A percentile compares a stretch with the other conserved stretches of the same genome.
Conservation (phyloP, 2,797 vertebrate genomes). For the Eupleurogrammus muticus region DNA sequence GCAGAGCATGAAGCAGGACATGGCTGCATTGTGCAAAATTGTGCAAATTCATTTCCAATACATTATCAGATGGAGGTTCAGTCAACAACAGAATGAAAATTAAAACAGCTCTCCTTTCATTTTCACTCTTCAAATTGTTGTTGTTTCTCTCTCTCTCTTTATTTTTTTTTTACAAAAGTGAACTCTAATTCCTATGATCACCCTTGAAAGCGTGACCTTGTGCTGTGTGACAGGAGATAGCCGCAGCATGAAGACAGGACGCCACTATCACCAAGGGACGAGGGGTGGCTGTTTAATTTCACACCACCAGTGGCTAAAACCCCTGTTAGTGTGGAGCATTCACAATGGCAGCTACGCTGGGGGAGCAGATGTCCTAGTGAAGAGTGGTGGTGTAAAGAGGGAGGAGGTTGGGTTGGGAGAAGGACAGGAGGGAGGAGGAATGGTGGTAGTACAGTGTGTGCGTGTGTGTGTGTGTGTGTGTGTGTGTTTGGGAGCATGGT, state of each 20-base stretch:
- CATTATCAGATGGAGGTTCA: slow-evolving; percentile 39
- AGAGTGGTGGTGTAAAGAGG: slow-evolving; percentile 70
- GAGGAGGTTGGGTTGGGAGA: slow-evolving; percentile 61
- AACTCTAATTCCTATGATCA: slow-evolving; percentile 81
- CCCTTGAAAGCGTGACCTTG: slow-evolving; percentile 81
- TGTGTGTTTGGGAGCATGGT: slow-evolving; percentile 5
- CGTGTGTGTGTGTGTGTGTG: slow-evolving; percentile 21
- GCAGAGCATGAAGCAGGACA: slow-evolving; percentile 31
- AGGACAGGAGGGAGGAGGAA: slow-evolving; percentile 52
- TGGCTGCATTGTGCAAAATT: slow-evolving; percentile 33
- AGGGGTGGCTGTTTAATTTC: slow-evolving; percentile 83
- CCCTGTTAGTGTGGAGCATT: slow-evolving; percentile 77
- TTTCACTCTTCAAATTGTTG: slow-evolving; percentile 16
- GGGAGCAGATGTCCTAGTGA: slow-evolving; percentile 81
- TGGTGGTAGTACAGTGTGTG: slow-evolving; percentile 32
- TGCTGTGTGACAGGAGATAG: slow-evolving; percentile 79
- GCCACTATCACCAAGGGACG: slow-evolving; percentile 81
- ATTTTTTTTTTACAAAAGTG: slow-evolving; percentile 63
- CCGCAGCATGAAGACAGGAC: slow-evolving; percentile 77
- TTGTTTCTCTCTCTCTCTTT: slow-evolving; percentile 23
- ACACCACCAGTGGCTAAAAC: slow-evolving; percentile 81
- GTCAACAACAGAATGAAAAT: slow-evolving; percentile 26
- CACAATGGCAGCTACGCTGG: slow-evolving; percentile 78
- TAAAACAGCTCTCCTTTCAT: slow-evolving; percentile 40
- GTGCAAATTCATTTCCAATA: slow-evolving; percentile 45